These are phyloP conservation scores for Arvicanthis niloticus DNA, from an alignment of 2,113 vertebrate genomes.

Conservation along the genomic window DNA sequence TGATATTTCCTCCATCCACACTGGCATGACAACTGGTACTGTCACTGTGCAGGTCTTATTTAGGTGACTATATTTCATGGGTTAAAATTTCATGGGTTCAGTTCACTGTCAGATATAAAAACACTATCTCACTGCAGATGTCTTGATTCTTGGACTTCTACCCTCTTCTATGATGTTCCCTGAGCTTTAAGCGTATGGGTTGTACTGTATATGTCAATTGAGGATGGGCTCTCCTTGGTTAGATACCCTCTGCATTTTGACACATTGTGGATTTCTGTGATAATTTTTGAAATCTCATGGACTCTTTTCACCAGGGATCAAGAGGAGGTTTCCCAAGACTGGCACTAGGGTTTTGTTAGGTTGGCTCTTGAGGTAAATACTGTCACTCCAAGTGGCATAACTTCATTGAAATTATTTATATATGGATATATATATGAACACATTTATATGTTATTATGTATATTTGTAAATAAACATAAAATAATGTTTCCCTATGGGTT, in stretches of 20 bases:
- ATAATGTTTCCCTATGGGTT: neutral
- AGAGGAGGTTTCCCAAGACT: neutral
- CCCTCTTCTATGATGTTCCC: neutral
- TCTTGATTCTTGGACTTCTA: neutral
- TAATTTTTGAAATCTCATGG: neutral
- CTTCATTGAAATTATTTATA: neutral
- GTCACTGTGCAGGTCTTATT: neutral
- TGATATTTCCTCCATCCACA: neutral
- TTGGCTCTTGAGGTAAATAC: neutral
- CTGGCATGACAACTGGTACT: neutral
- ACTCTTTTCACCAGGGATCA: neutral
- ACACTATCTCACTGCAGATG: neutral
- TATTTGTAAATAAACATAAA: neutral
- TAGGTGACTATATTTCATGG: neutral
- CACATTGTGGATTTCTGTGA: neutral
- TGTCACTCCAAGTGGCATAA: neutral
- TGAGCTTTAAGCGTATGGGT: neutral
- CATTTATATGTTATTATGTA: neutral
- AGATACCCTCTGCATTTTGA: neutral
- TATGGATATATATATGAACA: neutral
- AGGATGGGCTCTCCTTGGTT: neutral
- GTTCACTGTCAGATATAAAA: neutral
- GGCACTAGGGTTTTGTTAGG: neutral
- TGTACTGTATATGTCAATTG: neutral
- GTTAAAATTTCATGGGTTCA: neutral